These are phyloP conservation scores for Montipora sp. DNA, from an alignment of 64 coral and sea anemone genomes.

Conservation along the genomic window DNA sequence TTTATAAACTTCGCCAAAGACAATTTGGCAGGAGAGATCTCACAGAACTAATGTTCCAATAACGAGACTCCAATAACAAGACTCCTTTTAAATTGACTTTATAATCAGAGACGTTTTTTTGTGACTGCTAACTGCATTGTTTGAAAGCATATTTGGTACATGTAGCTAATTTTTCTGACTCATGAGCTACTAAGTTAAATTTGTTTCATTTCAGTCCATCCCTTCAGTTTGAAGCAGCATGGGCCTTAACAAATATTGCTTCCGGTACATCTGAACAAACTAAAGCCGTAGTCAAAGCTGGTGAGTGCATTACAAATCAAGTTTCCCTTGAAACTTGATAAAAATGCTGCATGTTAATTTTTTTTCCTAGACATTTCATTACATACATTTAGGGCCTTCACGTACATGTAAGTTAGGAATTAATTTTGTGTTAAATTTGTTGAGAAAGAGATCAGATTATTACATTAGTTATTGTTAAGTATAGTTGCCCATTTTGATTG, in stretches of 20 bases:
- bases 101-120: too few relatives aligned
- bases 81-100: too few relatives aligned
- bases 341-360: not conserved
- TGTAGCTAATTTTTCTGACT: too few relatives aligned
- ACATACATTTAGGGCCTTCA: too few relatives aligned
- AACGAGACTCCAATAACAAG: too few relatives aligned
- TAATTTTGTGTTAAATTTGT: too few relatives aligned
- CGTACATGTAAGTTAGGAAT: too few relatives aligned
- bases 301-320: constrained; percentile 6
- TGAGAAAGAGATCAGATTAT: too few relatives aligned
- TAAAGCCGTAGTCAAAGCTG: constrained; percentile 91
- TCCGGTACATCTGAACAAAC: constrained; percentile 98
- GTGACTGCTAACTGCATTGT: too few relatives aligned
- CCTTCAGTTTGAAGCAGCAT: constrained; percentile 98
- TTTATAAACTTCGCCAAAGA: too few relatives aligned
- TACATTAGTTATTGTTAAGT: not conserved
- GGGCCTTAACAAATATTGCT: constrained; percentile 98
- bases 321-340: not conserved
- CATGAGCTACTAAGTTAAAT: not conserved
- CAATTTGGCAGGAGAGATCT: too few relatives aligned
- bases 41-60: too few relatives aligned
- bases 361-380: not conserved
- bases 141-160: not conserved
- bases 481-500: not conserved
- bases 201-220: constrained; percentile 63